Evolutionary conservation across 2,113 vertebrate species (phyloP).

Genomic region (Delphinus delphis): DNA sequence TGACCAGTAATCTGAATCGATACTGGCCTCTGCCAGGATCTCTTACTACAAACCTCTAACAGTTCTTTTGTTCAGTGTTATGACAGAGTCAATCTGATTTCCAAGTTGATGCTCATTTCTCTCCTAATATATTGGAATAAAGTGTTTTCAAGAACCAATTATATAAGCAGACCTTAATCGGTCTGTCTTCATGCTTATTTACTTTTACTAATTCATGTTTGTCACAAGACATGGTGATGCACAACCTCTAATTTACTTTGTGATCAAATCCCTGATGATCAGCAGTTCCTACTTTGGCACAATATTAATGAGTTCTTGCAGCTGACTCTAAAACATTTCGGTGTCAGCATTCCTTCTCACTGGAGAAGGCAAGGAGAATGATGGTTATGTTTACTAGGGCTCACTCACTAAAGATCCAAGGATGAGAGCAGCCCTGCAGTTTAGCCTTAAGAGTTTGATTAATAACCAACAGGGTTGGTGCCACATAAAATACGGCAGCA

Average conservation of each 20-base stretch:
- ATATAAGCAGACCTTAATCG: slow-evolving; percentile 38
- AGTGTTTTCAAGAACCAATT: slow-evolving; percentile 58
- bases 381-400: slow-evolving; percentile 47
- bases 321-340: slow-evolving; percentile 45
- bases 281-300: slow-evolving; percentile 63
- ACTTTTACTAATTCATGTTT: slow-evolving; percentile 57
- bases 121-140: slow-evolving; percentile 51
- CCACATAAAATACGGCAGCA: slow-evolving; percentile 55
- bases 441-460: slow-evolving; percentile 71
- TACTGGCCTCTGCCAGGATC: slow-evolving; percentile 34
- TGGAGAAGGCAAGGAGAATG: slow-evolving; percentile 61
- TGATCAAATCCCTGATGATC: slow-evolving; percentile 56
- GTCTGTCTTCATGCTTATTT: slow-evolving; percentile 50
- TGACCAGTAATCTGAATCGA: slow-evolving; percentile 49
- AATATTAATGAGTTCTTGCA: slow-evolving; percentile 66
- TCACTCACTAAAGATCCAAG: slow-evolving; percentile 40
- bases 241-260: slow-evolving; percentile 56
- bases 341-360: slow-evolving; percentile 56
- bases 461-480: slow-evolving; percentile 70
- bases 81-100: slow-evolving; percentile 43
- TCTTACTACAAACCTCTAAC: background rate
- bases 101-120: slow-evolving; percentile 53
- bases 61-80: slow-evolving; percentile 35
- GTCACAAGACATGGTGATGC: slow-evolving; percentile 49
- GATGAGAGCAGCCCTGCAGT: slow-evolving; percentile 46